Conservation (phyloP, 2,888 invertebrate genomes). For the Criorhina ranunculi region DNA sequence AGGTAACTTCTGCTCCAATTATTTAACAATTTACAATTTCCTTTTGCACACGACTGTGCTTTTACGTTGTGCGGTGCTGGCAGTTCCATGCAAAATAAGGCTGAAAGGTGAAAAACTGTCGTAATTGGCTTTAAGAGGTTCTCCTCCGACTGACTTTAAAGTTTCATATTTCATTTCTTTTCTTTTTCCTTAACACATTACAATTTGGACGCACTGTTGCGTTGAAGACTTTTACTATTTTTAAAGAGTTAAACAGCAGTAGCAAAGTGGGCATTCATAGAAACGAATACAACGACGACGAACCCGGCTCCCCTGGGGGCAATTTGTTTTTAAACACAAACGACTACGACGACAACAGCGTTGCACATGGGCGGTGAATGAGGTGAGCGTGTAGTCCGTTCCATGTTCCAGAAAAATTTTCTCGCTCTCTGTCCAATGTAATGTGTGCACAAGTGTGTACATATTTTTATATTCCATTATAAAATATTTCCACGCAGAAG, state of each 20-base stretch:
- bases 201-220: slow-evolving; percentile 68
- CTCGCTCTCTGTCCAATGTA: background rate
- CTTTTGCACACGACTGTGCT: slow-evolving; percentile 26
- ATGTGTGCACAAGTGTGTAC: background rate
- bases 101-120: slow-evolving; percentile 47
- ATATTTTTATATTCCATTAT: slow-evolving; percentile 14
- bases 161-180: slow-evolving; percentile 6
- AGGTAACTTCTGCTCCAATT: slow-evolving; percentile 38
- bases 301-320: slow-evolving; percentile 34
- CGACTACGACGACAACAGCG: slow-evolving; percentile 21
- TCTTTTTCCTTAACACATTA: slow-evolving; percentile 26
- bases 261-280: slow-evolving; percentile 31
- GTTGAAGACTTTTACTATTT: slow-evolving; percentile 63
- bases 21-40: background rate
- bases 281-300: slow-evolving; percentile 23
- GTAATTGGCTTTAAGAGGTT: slow-evolving; percentile 64
- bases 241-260: slow-evolving; percentile 18
- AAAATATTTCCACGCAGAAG: slow-evolving; percentile 37
- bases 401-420: slow-evolving; percentile 41
- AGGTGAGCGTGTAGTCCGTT: slow-evolving; percentile 24
- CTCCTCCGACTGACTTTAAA: slow-evolving; percentile 30
- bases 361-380: slow-evolving; percentile 43
- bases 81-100: slow-evolving; percentile 15
- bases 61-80: background rate
- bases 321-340: slow-evolving; percentile 54